Base-by-base conservation (phyloP, 2,797 vertebrate species). In the Varecia variegata region DNA sequence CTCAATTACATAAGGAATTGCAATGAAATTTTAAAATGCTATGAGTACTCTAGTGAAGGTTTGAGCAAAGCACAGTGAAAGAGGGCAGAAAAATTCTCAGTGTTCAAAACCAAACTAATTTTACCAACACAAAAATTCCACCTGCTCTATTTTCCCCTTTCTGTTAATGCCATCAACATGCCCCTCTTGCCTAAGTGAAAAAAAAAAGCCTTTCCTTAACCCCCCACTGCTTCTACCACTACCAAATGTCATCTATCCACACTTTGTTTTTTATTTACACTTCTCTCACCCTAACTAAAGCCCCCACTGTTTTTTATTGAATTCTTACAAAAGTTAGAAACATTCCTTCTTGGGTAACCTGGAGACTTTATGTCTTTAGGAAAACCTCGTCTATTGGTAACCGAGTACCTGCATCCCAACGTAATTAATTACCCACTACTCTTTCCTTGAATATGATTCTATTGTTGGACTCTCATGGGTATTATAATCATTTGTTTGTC, bases 71-170 rank as follows among this genome's bases (percentile, higher is more conserved):
- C 47, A n/a, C 58, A 79, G 30, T 68, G 13, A 83, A 60, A 85
- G 9, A 70, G 10, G 17, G 58, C 13, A n/a, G 25, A 45, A 88
- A 86, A 79, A 45, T 40, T 2, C 27, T 32, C 38, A 27, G n/a
- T 70, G 38, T 82, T 86, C 52, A 73, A 47, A 94, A 83, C 21
- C 40, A 83, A 94, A 76, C 62, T 50, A 82, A 89, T 67, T 94
- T 89, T 52, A 70, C 4, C 50, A 73, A 76, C 2, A 87, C 32
- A 38, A 96, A 67, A 92, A 82, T n/a, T 30, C 27, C 8, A 80
- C 8, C 32, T 77, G 6, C 18, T 21, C 1, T 81, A 45, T 56
- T 18, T 47, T 27, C 9, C 38, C 12, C 7, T 79, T 56, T 68
- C 10, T 88, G 4, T 73, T 68, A 27, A 62, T 79, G 15, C 27